Conservation (phyloP, 1,140 invertebrate species). For the Mamestra configurata region DNA sequence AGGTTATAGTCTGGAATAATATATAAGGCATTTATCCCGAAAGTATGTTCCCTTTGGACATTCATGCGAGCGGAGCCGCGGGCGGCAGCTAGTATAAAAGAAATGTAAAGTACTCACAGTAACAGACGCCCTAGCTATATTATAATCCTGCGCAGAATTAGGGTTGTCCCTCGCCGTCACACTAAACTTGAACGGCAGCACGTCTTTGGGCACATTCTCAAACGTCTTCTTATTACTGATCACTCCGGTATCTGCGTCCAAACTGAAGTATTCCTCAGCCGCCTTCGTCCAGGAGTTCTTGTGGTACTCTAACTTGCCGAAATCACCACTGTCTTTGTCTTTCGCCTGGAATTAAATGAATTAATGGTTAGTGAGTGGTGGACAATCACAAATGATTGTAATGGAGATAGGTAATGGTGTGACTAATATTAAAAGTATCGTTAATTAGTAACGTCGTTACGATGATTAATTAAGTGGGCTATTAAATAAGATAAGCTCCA, state of each 20-base stretch:
- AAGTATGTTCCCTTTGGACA: no score
- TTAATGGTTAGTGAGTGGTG: background rate
- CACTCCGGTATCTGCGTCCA: slow-evolving; percentile 92
- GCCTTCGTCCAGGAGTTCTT: slow-evolving; percentile 89
- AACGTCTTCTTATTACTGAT: slow-evolving; percentile 92
- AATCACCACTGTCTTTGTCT: slow-evolving; percentile 94
- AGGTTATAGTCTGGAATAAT: no score
- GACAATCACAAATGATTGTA: no score
- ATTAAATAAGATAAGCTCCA: background rate
- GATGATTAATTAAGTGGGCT: background rate
- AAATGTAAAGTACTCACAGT: slow-evolving; percentile 86
- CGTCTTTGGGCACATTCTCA: slow-evolving; percentile 89
- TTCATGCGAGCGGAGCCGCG: no score
- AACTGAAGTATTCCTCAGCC: slow-evolving; percentile 91
- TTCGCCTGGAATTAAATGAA: slow-evolving; percentile 89
- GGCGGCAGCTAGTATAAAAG: no score
- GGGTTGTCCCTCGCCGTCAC: slow-evolving; percentile 94
- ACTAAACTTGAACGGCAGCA: slow-evolving; percentile 92
- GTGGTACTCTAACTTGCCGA: slow-evolving; percentile 92
- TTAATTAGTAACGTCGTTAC: background rate
- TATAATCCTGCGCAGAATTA: slow-evolving; percentile 88
- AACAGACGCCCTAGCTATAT: slow-evolving; percentile 90
- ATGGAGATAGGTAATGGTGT: background rate
- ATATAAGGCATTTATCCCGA: no score
- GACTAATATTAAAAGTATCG: background rate